Percentiles rank a stretch among this genome's conserved stretches.
These are phyloP conservation scores for Troides aeacus DNA, from an alignment of 2,888 invertebrate species.

Conservation along the genomic window DNA sequence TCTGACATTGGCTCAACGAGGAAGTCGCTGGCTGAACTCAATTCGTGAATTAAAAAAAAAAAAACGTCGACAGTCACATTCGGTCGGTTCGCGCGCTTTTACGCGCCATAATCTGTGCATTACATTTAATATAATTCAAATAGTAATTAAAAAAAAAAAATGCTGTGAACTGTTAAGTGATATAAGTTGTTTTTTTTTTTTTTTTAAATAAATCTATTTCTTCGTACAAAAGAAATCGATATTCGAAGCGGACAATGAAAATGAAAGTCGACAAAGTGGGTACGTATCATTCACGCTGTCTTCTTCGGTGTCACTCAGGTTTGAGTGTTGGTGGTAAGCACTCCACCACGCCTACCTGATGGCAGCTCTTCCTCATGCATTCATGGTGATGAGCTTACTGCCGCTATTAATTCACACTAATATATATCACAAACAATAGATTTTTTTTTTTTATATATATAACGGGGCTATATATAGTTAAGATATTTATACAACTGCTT, in stretches of 20 bases:
- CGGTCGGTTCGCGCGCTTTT: constrained; percentile 52
- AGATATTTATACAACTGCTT: too few relatives aligned
- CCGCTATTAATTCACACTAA: too few relatives aligned
- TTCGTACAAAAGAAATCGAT: background rate
- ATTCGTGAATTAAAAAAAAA: constrained; percentile 37
- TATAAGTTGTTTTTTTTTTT: constrained; percentile 27
- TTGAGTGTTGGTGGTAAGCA: too few relatives aligned
- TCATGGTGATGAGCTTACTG: too few relatives aligned
- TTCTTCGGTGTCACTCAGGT: too few relatives aligned
- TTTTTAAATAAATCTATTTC: constrained; percentile 23
- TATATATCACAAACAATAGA: too few relatives aligned
- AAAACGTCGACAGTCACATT: constrained; percentile 37
- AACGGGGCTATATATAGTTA: too few relatives aligned
- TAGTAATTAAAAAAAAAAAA: background rate
- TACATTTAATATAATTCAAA: too few relatives aligned
- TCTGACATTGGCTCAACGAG: constrained; percentile 41
- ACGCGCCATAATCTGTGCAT: constrained; percentile 28
- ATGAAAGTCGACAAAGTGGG: constrained; percentile 47
- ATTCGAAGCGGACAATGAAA: constrained; percentile 31
- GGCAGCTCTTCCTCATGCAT: too few relatives aligned
- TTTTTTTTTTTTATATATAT: too few relatives aligned
- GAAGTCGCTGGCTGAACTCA: constrained; percentile 37
- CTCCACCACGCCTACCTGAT: too few relatives aligned
- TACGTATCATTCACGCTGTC: constrained; percentile 12
- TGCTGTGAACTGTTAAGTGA: constrained; percentile 29